These are phyloP conservation scores for Drosophila grimshawi DNA, from an alignment of 1,140 invertebrate species.

Conservation along the genomic window DNA sequence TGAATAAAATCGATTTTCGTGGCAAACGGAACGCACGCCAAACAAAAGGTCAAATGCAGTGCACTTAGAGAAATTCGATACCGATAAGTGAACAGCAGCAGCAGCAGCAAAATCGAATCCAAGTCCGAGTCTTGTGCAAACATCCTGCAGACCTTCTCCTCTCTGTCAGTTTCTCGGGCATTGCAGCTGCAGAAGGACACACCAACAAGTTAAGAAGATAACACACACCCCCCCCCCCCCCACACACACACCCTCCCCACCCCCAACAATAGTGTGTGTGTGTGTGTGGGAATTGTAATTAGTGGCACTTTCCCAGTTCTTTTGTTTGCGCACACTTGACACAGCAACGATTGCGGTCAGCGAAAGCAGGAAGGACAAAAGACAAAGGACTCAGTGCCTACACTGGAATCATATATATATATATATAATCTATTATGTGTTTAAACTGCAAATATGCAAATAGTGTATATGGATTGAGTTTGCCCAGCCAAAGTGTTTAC, in stretches of 20 bases:
- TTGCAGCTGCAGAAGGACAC: slow-evolving; percentile 10
- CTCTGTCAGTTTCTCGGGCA: background rate
- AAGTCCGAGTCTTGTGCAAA: slow-evolving; percentile 28
- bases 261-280: slow-evolving; percentile 11
- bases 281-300: slow-evolving; percentile 76
- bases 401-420: slow-evolving; percentile 21
- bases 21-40: slow-evolving; percentile 3
- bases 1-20: slow-evolving; percentile 69
- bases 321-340: slow-evolving; percentile 78
- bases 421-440: slow-evolving; percentile 19
- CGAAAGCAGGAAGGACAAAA: slow-evolving; percentile 2
- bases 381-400: slow-evolving; percentile 10
- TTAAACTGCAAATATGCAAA: slow-evolving; percentile 69
- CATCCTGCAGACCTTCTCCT: slow-evolving; percentile 25
- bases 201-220: slow-evolving; percentile 15
- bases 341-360: slow-evolving; percentile 56
- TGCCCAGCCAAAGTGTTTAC: slow-evolving; percentile 14
- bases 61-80: slow-evolving; percentile 32
- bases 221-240: background rate
- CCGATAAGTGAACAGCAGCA: slow-evolving; percentile 15
- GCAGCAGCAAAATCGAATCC: slow-evolving; percentile 18
- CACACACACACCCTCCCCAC: slow-evolving; percentile 2
- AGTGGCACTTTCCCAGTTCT: slow-evolving; percentile 79
- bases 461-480: slow-evolving; percentile 32
- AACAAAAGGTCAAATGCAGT: slow-evolving; percentile 35